A percentile compares a stretch with the other conserved stretches of the same genome.
Evolutionary conservation across 2,888 invertebrate species (phyloP).

Genomic region (Ommatoiulus sabulosus): DNA sequence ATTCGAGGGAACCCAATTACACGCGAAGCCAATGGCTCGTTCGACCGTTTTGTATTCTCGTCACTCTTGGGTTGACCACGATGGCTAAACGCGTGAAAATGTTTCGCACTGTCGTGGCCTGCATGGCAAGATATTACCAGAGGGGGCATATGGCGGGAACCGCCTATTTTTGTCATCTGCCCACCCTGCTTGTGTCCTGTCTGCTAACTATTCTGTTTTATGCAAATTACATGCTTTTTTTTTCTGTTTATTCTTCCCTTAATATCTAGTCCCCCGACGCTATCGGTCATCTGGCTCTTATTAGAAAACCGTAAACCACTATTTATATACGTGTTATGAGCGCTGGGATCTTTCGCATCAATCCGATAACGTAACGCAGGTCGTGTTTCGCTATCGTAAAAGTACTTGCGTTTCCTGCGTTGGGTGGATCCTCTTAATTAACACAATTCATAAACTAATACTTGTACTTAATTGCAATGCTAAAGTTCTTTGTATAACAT

Average conservation of each 20-base stretch:
- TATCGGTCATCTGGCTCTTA: slow-evolving; percentile 2
- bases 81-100: slow-evolving; percentile 1
- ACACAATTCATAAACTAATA: no score
- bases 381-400: not conserved
- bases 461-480: no score
- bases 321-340: not conserved
- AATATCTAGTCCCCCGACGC: slow-evolving; percentile 3
- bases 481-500: no score
- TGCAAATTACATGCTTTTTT: slow-evolving; percentile 13
- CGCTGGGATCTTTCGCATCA: not conserved
- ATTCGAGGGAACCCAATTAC: slow-evolving; percentile 24
- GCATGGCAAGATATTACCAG: no score
- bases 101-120: not conserved
- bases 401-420: not conserved
- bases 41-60: slow-evolving; percentile 10
- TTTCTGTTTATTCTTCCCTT: not conserved
- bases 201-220: not conserved
- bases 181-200: not conserved
- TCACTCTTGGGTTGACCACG: slow-evolving; percentile 14
- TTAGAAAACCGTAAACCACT: slow-evolving; percentile 9
- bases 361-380: not conserved
- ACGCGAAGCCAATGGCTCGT: not conserved
- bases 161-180: slow-evolving; percentile 42
- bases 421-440: not conserved
- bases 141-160: slow-evolving; percentile 16